Percentiles rank a stretch among this genome's conserved stretches.
These are phyloP conservation scores for Nomada hirtipes DNA, from an alignment of 2,888 invertebrate genomes.

Conservation along the genomic window DNA sequence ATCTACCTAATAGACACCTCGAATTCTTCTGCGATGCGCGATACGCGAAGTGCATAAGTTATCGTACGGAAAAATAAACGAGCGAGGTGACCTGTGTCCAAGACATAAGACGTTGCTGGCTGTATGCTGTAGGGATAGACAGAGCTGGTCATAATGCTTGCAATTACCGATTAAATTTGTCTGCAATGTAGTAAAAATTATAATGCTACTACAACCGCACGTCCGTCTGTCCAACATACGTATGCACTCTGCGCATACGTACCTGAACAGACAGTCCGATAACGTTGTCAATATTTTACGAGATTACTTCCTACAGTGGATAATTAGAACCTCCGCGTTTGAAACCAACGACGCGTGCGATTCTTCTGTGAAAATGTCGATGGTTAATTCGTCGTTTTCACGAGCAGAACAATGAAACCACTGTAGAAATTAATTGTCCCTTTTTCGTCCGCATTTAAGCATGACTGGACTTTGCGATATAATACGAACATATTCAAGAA, in stretches of 20 bases:
- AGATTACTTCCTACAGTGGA: conserved; percentile 56
- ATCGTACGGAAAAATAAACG: conserved; percentile 80
- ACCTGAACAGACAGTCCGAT: conserved; percentile 39
- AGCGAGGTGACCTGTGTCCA: conserved; percentile 81
- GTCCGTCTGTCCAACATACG: conserved; percentile 21
- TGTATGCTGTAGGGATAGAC: conserved; percentile 84
- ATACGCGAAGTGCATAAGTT: conserved; percentile 76
- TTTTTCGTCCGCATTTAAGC: conserved; percentile 30
- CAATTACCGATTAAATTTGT: conserved; percentile 66
- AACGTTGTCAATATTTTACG: conserved; percentile 10
- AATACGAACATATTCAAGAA: neutral
- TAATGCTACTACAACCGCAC: conserved; percentile 46
- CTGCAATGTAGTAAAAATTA: conserved; percentile 68
- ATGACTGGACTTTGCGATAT: conserved; percentile 32
- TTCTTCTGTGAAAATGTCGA: too few species aligned
- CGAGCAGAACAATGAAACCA: conserved; percentile 6
- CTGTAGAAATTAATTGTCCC: conserved; percentile 52
- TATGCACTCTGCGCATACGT: conserved; percentile 25
- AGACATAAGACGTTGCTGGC: conserved; percentile 80
- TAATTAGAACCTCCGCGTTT: neutral
- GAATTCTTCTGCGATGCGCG: conserved; percentile 79
- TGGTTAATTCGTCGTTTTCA: neutral
- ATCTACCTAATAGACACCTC: conserved; percentile 72
- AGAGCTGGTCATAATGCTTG: conserved; percentile 80
- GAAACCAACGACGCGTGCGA: neutral